Percentiles rank a stretch among this genome's conserved stretches.
These are phyloP conservation scores for Florisuga fusca DNA, from an alignment of 2,797 vertebrate species.

Conservation along the genomic window DNA sequence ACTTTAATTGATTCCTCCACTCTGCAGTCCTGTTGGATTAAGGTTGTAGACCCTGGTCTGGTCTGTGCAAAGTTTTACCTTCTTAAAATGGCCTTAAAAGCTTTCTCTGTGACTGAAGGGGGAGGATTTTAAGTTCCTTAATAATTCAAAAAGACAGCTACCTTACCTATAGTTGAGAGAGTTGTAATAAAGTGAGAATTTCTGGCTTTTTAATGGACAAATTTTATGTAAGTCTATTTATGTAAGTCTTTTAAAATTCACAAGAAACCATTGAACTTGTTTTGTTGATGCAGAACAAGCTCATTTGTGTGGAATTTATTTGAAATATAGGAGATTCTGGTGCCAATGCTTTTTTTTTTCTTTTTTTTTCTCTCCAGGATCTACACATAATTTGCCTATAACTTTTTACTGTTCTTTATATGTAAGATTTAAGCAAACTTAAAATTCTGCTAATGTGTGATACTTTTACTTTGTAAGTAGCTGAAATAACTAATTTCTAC, in stretches of 20 bases:
- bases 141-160: background rate
- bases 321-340: background rate
- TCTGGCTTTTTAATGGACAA: background rate
- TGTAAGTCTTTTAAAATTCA: background rate
- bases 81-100: background rate
- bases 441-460: fast-evolving
- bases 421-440: background rate
- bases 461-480: background rate
- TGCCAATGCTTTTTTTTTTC: background rate
- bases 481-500: background rate
- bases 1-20: background rate
- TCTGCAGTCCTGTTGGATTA: background rate
- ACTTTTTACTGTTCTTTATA: background rate
- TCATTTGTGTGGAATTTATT: background rate
- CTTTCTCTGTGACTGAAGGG: background rate
- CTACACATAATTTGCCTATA: background rate
- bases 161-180: background rate
- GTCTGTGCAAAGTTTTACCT: background rate
- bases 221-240: background rate
- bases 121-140: conserved; percentile 7
- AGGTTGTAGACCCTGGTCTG: background rate
- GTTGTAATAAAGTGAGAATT: background rate
- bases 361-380: background rate
- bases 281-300: background rate
- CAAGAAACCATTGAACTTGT: background rate